These are phyloP conservation scores for Myotis yumanensis DNA, from an alignment of 2,113 vertebrate species.

Conservation along the genomic window DNA sequence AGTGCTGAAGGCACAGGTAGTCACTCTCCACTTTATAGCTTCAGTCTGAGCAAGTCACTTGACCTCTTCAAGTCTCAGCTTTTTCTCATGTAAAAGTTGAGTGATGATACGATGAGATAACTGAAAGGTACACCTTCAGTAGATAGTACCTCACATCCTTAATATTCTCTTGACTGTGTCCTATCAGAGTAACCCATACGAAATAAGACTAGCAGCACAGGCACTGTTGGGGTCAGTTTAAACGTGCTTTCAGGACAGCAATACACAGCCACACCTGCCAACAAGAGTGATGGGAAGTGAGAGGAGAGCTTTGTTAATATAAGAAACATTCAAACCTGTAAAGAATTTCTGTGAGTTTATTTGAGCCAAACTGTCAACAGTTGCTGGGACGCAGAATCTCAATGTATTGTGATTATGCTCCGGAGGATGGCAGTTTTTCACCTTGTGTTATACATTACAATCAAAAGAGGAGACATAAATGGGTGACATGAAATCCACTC, in stretches of 20 bases:
- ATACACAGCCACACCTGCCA: not conserved
- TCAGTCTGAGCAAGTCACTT: not conserved
- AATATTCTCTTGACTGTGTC: not conserved
- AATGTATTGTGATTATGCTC: too few relatives aligned
- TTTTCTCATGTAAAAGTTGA: not conserved
- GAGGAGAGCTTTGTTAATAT: not conserved
- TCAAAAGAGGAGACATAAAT: too few relatives aligned
- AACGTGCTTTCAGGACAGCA: not conserved
- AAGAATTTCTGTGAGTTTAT: too few relatives aligned
- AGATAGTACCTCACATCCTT: not conserved
- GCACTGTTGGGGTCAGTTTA: not conserved
- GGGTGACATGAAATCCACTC: too few relatives aligned
- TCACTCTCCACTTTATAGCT: not conserved
- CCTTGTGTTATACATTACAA: too few relatives aligned
- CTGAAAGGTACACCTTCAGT: not conserved
- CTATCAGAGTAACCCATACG: not conserved
- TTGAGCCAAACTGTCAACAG: too few relatives aligned
- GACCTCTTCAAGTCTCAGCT: not conserved
- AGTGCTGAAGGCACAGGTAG: rapidly evolving
- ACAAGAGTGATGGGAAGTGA: not conserved
- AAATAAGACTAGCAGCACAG: not conserved
- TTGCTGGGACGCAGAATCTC: too few relatives aligned
- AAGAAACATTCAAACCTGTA: too few relatives aligned
- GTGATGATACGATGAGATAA: not conserved
- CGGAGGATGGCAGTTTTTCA: too few relatives aligned